These are phyloP conservation scores for Saxidomus purpurata DNA, from an alignment of 1,140 invertebrate species.

Conservation along the genomic window DNA sequence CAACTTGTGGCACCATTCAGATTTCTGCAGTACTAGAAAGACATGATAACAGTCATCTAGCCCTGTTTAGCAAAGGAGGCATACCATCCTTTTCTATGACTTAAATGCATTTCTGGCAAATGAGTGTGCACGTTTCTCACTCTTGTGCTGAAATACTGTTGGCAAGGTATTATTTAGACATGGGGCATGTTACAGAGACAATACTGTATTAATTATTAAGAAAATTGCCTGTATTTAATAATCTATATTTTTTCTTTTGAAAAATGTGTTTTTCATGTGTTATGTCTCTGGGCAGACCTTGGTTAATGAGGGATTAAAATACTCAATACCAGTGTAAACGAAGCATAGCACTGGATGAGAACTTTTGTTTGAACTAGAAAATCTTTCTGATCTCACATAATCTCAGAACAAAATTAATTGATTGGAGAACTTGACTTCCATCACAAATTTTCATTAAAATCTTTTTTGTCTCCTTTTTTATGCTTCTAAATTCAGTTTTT, in stretches of 20 bases:
- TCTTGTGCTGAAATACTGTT: too few relatives aligned
- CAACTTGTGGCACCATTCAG: too few relatives aligned
- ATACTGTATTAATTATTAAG: neutral
- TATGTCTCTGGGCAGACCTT: conserved; percentile 51
- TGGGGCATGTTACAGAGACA: too few relatives aligned
- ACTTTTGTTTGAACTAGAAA: conserved; percentile 57
- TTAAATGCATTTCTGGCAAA: too few relatives aligned
- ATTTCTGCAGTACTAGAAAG: too few relatives aligned
- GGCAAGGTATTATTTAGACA: too few relatives aligned
- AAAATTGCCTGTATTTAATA: conserved; percentile 44
- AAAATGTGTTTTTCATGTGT: conserved; percentile 58
- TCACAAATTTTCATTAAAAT: conserved; percentile 20
- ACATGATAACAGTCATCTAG: too few relatives aligned
- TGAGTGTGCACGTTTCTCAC: too few relatives aligned
- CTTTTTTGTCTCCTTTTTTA: neutral
- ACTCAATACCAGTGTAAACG: conserved; percentile 47
- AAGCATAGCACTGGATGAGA: conserved; percentile 13
- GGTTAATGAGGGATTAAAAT: conserved; percentile 62
- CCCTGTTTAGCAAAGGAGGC: too few relatives aligned
- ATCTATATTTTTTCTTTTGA: conserved; percentile 23
- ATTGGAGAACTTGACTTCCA: conserved; percentile 30
- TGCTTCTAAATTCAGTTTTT: neutral
- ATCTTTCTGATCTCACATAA: conserved; percentile 39
- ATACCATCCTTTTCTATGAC: too few relatives aligned
- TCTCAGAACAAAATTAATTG: conserved; percentile 52